Percentiles rank a stretch among this genome's conserved stretches.
Conservation (phyloP, 2,797 vertebrate genomes). For the Mormyrus hasselquistii region DNA sequence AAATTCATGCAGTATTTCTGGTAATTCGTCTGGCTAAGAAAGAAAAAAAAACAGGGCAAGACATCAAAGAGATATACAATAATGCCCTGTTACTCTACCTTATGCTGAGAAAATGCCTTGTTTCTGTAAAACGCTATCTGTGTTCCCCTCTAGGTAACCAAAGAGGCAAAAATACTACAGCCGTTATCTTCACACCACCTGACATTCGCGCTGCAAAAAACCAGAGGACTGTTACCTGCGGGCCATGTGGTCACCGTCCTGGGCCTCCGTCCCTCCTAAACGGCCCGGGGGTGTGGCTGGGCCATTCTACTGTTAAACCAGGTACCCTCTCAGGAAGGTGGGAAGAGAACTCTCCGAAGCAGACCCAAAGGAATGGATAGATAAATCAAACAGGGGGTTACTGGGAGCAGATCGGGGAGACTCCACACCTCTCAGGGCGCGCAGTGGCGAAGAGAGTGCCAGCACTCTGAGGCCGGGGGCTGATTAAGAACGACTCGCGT, state of each 20-base stretch:
- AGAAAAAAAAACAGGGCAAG: background rate
- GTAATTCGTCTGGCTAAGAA: slow-evolving; percentile 9
- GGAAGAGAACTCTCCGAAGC: background rate
- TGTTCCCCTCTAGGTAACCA: background rate
- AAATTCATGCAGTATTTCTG: background rate
- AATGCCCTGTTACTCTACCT: background rate
- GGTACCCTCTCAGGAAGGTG: slow-evolving; percentile 21
- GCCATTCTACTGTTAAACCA: slow-evolving; percentile 27
- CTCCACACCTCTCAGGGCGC: slow-evolving; percentile 39
- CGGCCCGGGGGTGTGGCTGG: background rate
- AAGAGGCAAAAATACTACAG: background rate
- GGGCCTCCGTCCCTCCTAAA: slow-evolving; percentile 12
- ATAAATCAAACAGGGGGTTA: background rate
- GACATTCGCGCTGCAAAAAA: background rate
- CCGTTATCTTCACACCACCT: background rate
- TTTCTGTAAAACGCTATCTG: background rate
- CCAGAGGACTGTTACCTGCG: slow-evolving; percentile 53
- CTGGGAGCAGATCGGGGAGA: background rate
- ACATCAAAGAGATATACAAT: background rate
- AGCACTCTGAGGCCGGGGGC: slow-evolving; percentile 58
- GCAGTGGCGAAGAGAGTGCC: slow-evolving; percentile 47
- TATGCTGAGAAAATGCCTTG: background rate
- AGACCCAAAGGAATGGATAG: background rate
- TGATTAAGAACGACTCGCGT: slow-evolving; percentile 66
- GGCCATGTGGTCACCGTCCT: slow-evolving; percentile 45